Percentiles rank a stretch among this genome's conserved stretches.
These are phyloP conservation scores for Penaeus vannamei DNA, from an alignment of 1,140 invertebrate genomes.

Conservation along the genomic window DNA sequence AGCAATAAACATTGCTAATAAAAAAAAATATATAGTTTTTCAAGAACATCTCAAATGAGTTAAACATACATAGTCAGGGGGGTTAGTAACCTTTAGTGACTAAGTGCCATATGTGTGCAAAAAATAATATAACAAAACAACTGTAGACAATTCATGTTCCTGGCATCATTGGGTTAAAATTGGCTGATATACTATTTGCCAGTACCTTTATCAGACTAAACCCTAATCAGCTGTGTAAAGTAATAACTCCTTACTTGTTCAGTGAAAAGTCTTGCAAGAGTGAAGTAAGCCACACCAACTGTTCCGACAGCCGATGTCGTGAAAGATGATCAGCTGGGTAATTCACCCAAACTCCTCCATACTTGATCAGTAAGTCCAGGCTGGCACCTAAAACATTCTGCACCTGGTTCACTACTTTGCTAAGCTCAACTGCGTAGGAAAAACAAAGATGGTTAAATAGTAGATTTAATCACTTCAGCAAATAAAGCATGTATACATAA, in stretches of 20 bases:
- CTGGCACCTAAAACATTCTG: constrained; percentile 45
- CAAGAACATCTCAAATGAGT: too few relatives aligned
- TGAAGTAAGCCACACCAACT: constrained; percentile 36
- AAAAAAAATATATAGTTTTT: too few relatives aligned
- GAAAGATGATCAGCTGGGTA: constrained; percentile 60
- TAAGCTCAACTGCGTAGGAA: constrained; percentile 50
- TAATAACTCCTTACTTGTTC: constrained; percentile 45
- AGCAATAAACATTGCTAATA: too few relatives aligned
- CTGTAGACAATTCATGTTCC: too few relatives aligned
- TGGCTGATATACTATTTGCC: too few relatives aligned
- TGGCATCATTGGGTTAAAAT: too few relatives aligned
- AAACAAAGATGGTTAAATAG: neutral
- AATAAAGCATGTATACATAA: neutral
- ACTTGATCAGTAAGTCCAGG: constrained; percentile 59
- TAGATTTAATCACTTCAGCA: neutral
- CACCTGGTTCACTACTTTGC: constrained; percentile 52
- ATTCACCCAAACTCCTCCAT: constrained; percentile 62
- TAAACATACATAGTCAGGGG: too few relatives aligned
- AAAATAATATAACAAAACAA: too few relatives aligned
- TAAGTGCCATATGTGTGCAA: too few relatives aligned
- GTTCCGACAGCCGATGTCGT: constrained; percentile 56
- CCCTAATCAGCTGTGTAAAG: too few relatives aligned
- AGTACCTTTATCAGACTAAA: too few relatives aligned
- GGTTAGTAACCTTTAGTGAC: too few relatives aligned
- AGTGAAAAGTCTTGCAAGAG: constrained; percentile 57